These are phyloP conservation scores for Venustaconcha ellipsiformis DNA, from an alignment of 1,140 invertebrate species.

Conservation along the genomic window DNA sequence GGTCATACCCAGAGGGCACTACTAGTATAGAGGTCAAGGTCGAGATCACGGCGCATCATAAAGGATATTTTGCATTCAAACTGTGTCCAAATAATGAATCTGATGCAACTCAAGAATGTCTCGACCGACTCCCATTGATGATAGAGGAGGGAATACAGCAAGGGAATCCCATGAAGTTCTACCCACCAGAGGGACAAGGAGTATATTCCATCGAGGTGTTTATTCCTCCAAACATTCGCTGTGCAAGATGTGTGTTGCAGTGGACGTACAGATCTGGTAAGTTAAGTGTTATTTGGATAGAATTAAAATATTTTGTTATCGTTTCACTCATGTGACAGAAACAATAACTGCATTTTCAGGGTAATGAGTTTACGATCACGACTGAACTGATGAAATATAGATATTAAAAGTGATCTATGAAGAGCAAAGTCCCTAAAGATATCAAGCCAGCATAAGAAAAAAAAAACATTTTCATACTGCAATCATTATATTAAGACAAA, in stretches of 20 bases:
- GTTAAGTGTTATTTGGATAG: constrained; percentile 57
- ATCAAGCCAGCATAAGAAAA: too few species aligned
- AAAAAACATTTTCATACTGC: too few species aligned
- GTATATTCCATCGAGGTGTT: constrained; percentile 34
- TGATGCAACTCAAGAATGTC: constrained; percentile 24
- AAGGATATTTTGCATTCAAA: constrained; percentile 26
- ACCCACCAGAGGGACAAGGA: constrained; percentile 9
- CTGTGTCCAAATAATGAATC: constrained; percentile 58
- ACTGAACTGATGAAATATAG: too few species aligned
- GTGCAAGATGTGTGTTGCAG: constrained; percentile 87
- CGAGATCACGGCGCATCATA: constrained; percentile 27
- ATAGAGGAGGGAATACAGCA: constrained; percentile 66
- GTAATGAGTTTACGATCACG: too few species aligned
- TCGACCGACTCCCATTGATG: constrained; percentile 52
- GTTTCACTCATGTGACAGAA: too few species aligned
- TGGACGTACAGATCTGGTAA: constrained; percentile 90
- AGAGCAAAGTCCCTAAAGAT: too few species aligned
- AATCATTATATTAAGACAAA: too few species aligned
- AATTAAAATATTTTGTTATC: too few species aligned
- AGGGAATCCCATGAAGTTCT: constrained; percentile 16
- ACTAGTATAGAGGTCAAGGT: constrained; percentile 61
- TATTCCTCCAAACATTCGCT: constrained; percentile 84
- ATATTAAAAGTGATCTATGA: too few species aligned
- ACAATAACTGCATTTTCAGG: too few species aligned
- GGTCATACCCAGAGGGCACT: constrained; percentile 25